phyloP scores from a whole-genome alignment of 2,888 invertebrate genomes.

The Erebia ligea region DNA sequence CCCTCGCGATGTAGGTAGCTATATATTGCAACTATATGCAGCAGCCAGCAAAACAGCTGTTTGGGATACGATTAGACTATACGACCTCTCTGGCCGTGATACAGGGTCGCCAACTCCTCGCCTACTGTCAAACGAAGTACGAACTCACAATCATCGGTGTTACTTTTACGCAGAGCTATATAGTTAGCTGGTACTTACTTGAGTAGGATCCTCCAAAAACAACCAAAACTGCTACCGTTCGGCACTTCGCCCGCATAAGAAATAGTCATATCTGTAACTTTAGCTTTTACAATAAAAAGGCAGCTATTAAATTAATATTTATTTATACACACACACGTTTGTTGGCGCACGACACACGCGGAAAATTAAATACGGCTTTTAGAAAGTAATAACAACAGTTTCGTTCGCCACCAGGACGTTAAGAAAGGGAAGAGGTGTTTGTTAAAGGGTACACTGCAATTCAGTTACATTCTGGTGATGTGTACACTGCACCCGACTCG shows the following conservation, averaged over 20 bases:
- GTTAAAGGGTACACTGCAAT: constrained; percentile 61
- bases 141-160: background rate
- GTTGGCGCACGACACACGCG: constrained; percentile 76
- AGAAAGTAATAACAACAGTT: constrained; percentile 76
- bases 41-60: constrained; percentile 74
- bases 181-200: constrained; percentile 85
- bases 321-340: constrained; percentile 77
- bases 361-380: constrained; percentile 77
- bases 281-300: constrained; percentile 50
- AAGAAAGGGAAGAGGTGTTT: constrained; percentile 68
- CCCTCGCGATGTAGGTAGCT: constrained; percentile 51
- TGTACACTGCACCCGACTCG: constrained; percentile 64
- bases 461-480: constrained; percentile 78
- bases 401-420: constrained; percentile 61
- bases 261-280: constrained; percentile 88
- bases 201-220: constrained; percentile 95
- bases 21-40: constrained; percentile 56
- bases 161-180: background rate
- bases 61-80: constrained; percentile 48
- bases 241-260: constrained; percentile 95
- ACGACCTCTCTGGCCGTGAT: constrained; percentile 39
- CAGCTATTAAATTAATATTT: constrained; percentile 71
- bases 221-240: constrained; percentile 95
- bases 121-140: background rate
- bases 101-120: constrained; percentile 44